Conservation (phyloP, 2,797 vertebrate species). For the Acanthiza pusilla region DNA sequence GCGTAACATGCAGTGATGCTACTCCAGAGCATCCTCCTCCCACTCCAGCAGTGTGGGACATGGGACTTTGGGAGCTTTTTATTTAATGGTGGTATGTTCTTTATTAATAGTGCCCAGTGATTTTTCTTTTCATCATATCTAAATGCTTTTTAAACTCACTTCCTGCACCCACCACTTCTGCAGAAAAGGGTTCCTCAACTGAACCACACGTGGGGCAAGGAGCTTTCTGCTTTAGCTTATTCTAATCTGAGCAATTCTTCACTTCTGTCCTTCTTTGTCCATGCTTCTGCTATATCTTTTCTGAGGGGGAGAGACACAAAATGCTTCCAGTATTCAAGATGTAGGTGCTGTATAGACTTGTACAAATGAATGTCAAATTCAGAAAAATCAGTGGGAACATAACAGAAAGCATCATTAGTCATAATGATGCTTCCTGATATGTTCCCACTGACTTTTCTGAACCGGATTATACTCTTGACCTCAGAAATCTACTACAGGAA, state of each 20-base stretch:
- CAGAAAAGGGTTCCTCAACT: background rate
- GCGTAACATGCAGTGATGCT: background rate
- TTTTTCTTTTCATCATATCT: background rate
- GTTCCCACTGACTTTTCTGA: background rate
- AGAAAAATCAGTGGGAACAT: background rate
- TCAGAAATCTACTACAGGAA: background rate
- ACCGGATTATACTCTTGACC: background rate
- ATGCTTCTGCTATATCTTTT: background rate
- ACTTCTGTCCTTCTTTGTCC: background rate
- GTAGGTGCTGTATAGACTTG: background rate
- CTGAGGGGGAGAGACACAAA: background rate
- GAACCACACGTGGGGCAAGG: accelerated
- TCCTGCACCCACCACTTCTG: background rate
- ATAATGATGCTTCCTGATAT: background rate
- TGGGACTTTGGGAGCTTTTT: background rate
- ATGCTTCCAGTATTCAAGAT: background rate
- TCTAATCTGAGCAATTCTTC: background rate
- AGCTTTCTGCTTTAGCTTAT: background rate
- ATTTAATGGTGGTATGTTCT: background rate
- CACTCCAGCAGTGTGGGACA: background rate
- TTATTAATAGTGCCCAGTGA: background rate
- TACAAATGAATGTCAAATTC: background rate
- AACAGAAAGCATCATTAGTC: background rate
- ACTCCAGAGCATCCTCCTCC: background rate
- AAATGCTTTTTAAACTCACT: background rate